Evolutionary conservation across 1,140 invertebrate genomes (phyloP).

Genomic region (Phymorhynchus buccinoides): DNA sequence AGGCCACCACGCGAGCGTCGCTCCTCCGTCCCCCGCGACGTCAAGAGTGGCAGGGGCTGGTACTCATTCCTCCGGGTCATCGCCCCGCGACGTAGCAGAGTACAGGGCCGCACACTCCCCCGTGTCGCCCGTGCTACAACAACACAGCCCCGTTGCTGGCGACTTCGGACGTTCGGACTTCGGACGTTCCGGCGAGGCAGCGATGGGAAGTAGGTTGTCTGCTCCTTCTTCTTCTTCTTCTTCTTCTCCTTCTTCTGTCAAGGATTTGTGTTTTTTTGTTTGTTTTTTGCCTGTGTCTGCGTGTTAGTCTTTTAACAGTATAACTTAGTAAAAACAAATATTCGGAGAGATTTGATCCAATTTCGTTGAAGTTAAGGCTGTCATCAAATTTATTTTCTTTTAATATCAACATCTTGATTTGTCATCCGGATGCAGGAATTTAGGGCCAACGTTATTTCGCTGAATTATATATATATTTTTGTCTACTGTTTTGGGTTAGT

Average conservation of each 20-base stretch:
- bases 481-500: too few relatives aligned
- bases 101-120: slow-evolving; percentile 2
- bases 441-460: too few relatives aligned
- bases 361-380: too few relatives aligned
- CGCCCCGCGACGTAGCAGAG: neutral
- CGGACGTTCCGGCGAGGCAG: neutral
- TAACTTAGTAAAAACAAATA: too few relatives aligned
- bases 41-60: too few relatives aligned
- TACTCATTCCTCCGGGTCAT: neutral
- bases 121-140: slow-evolving; percentile 6
- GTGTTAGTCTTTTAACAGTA: too few relatives aligned
- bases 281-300: too few relatives aligned
- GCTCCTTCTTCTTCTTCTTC: neutral
- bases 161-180: slow-evolving; percentile 20
- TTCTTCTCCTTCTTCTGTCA: neutral
- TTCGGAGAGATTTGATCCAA: too few relatives aligned
- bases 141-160: neutral
- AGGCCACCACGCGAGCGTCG: neutral
- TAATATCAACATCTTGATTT: too few relatives aligned
- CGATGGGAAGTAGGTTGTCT: neutral
- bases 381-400: too few relatives aligned
- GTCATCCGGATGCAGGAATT: too few relatives aligned
- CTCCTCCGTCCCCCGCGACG: neutral
- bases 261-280: neutral
- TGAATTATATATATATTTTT: too few relatives aligned